phyloP scores from a whole-genome alignment of 2,113 vertebrate species.

The Hucho hucho region DNA sequence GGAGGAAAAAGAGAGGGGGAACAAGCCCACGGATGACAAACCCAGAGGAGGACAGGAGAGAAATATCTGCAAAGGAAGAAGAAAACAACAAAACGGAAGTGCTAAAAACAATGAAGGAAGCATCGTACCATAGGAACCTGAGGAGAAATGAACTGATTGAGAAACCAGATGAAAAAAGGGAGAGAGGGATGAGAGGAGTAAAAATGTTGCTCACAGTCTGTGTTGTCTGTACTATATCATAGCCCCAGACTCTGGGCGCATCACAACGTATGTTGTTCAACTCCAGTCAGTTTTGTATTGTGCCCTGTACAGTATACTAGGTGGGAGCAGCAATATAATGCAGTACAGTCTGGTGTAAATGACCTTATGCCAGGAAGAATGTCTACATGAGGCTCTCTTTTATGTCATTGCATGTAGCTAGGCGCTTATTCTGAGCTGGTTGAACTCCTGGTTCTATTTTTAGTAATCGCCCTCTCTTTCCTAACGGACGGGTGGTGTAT shows the following conservation, averaged over 20 bases:
- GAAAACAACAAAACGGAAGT: slow-evolving; percentile 41
- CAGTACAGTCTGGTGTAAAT: slow-evolving; percentile 72
- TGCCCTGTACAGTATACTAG: slow-evolving; percentile 72
- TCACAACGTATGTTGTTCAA: slow-evolving; percentile 54
- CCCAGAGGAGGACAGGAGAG: slow-evolving; percentile 21
- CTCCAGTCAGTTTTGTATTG: slow-evolving; percentile 62
- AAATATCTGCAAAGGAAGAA: slow-evolving; percentile 35
- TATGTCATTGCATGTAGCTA: slow-evolving; percentile 83
- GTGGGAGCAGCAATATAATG: slow-evolving; percentile 56
- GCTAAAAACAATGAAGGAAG: slow-evolving; percentile 53
- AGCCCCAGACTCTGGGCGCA: slow-evolving; percentile 48
- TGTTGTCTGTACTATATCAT: slow-evolving; percentile 37
- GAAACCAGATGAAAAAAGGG: slow-evolving; percentile 25
- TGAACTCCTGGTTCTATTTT: slow-evolving; percentile 74
- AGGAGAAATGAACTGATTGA: slow-evolving; percentile 31
- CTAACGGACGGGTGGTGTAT: slow-evolving; percentile 68
- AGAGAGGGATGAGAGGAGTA: slow-evolving; percentile 33
- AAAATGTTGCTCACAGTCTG: slow-evolving; percentile 48
- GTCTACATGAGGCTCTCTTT: slow-evolving; percentile 73
- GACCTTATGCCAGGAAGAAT: slow-evolving; percentile 68
- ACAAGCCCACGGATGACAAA: slow-evolving; percentile 39
- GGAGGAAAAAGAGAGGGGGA: slow-evolving; percentile 55
- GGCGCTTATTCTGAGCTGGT: slow-evolving; percentile 75
- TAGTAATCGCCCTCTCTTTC: slow-evolving; percentile 70
- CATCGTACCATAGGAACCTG: slow-evolving; percentile 7